Evolutionary conservation across 2,888 invertebrate species (phyloP).

Genomic region (Adela reaumurella): DNA sequence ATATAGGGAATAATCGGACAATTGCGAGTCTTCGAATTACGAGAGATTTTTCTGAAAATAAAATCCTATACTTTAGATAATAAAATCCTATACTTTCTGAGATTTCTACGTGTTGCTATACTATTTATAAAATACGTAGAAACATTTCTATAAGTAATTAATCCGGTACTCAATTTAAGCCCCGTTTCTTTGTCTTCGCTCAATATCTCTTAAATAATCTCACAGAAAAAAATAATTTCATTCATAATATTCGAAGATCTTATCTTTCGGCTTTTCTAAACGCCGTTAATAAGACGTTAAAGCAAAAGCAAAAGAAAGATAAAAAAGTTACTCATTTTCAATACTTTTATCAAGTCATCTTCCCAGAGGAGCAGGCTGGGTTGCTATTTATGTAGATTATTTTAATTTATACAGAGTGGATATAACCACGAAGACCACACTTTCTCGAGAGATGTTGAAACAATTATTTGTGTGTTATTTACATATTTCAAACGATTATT

Average conservation of each 20-base stretch:
- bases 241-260: not conserved
- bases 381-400: not conserved
- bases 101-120: no score
- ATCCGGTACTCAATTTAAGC: not conserved
- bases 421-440: no score
- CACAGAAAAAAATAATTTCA: not conserved
- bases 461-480: no score
- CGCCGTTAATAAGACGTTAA: not conserved
- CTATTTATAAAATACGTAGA: not conserved
- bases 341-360: not conserved
- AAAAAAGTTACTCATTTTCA: not conserved
- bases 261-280: not conserved
- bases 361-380: not conserved
- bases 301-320: not conserved
- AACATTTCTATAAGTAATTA: not conserved
- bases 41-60: no score
- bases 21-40: no score
- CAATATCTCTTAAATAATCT: not conserved
- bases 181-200: not conserved
- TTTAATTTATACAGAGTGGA: not conserved
- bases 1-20: no score
- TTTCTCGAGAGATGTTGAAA: no score
- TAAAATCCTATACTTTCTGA: no score
- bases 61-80: no score
- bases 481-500: no score